phyloP scores from a whole-genome alignment of 2,113 vertebrate species.

The Tapirus terrestris region DNA sequence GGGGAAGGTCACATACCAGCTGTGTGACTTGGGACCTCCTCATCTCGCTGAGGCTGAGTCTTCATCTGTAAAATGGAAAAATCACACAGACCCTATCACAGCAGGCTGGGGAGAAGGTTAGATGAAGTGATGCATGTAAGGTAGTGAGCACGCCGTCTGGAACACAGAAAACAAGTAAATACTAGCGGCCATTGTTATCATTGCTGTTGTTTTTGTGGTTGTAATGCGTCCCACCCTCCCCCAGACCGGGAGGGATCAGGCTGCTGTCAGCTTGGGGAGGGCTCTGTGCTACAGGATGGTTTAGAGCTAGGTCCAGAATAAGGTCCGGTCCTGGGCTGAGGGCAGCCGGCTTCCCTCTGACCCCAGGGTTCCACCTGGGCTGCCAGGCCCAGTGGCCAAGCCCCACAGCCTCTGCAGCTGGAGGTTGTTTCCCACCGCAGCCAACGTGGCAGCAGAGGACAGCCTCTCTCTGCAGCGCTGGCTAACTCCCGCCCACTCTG shows the following conservation, averaged over 20 bases:
- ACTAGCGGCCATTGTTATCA: neutral
- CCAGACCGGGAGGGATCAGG: neutral
- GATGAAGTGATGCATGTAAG: neutral
- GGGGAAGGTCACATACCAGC: neutral
- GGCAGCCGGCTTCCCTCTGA: neutral
- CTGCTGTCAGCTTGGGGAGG: neutral
- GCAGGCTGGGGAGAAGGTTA: neutral
- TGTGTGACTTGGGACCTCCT: neutral
- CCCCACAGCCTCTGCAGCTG: neutral
- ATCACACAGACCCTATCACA: neutral
- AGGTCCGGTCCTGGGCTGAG: neutral
- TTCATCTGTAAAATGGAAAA: constrained; percentile 26
- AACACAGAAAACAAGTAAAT: neutral
- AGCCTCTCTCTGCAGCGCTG: neutral
- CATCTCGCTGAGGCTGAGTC: neutral
- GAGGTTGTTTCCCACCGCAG: neutral
- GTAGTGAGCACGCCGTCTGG: neutral
- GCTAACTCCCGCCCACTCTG: neutral
- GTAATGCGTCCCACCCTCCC: neutral
- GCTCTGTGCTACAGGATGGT: neutral
- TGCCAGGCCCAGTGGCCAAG: neutral
- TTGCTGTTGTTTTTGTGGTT: neutral
- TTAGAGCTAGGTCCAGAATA: neutral
- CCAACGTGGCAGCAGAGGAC: neutral
- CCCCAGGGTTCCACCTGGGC: neutral